phyloP scores from a whole-genome alignment of 2,797 vertebrate species.

The Melanotaenia maccullochi region DNA sequence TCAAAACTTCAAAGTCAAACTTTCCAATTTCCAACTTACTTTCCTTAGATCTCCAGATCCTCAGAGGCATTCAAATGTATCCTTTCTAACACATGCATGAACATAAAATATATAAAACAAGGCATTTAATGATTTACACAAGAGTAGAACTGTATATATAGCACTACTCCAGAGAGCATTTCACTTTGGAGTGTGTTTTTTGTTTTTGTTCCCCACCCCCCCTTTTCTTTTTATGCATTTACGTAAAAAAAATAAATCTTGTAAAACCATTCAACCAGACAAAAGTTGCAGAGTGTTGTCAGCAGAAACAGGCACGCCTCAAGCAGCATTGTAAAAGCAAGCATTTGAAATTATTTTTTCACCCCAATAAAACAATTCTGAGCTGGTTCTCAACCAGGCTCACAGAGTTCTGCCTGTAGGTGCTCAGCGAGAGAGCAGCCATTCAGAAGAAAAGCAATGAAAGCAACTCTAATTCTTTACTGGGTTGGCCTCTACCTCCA shows the following conservation, averaged over 20 bases:
- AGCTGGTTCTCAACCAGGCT: slow-evolving; percentile 61
- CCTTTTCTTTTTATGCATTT: slow-evolving; percentile 60
- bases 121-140: slow-evolving; percentile 15
- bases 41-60: background rate
- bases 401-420: slow-evolving; percentile 55
- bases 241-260: slow-evolving; percentile 34
- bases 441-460: slow-evolving; percentile 69
- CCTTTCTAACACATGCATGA: background rate
- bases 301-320: slow-evolving; percentile 67
- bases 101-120: background rate
- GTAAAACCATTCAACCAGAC: slow-evolving; percentile 65
- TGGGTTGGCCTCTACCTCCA: slow-evolving; percentile 48
- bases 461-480: slow-evolving; percentile 59
- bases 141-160: slow-evolving; percentile 16
- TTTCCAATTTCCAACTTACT: background rate
- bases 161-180: slow-evolving; percentile 39
- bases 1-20: background rate
- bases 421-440: slow-evolving; percentile 53
- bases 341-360: slow-evolving; percentile 72
- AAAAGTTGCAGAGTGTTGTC: slow-evolving; percentile 64
- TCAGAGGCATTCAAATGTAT: background rate
- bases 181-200: slow-evolving; percentile 33
- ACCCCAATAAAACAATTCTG: slow-evolving; percentile 74
- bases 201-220: slow-evolving; percentile 38
- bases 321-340: slow-evolving; percentile 73